phyloP scores from a whole-genome alignment of 2,113 vertebrate genomes.

The Oryzias celebensis region DNA sequence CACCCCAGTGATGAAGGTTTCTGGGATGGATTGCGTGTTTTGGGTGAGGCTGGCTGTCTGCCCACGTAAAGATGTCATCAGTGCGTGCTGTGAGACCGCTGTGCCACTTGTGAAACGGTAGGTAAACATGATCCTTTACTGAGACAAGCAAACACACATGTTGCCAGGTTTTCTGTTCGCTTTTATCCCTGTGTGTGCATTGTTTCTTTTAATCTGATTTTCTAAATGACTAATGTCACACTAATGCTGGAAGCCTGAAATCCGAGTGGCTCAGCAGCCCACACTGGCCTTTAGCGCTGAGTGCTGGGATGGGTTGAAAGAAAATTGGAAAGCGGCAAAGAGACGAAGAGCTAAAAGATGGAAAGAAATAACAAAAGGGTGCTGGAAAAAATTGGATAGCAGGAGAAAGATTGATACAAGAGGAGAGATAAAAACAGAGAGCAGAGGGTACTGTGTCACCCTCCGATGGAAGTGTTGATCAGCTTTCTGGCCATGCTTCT shows the following conservation, averaged over 20 bases:
- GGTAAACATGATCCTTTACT: constrained; percentile 24
- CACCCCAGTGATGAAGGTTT: constrained; percentile 38
- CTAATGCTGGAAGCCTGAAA: constrained; percentile 48
- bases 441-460: not conserved
- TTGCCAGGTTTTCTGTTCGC: constrained; percentile 19
- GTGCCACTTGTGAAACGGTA: constrained; percentile 41
- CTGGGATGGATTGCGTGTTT: constrained; percentile 26
- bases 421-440: not conserved
- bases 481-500: not conserved
- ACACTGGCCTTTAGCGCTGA: constrained; percentile 11
- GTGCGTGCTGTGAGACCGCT: constrained; percentile 41
- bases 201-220: constrained; percentile 33
- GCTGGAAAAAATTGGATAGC: too few relatives aligned
- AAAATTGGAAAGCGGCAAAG: constrained; percentile 20
- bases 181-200: constrained; percentile 22
- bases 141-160: constrained; percentile 5
- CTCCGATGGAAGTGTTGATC: not conserved
- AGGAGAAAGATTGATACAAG: too few relatives aligned
- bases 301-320: not conserved
- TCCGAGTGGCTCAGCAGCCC: constrained; percentile 44
- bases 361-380: constrained; percentile 1
- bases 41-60: constrained; percentile 25
- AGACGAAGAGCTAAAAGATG: constrained; percentile 6
- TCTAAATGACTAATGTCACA: constrained; percentile 43
- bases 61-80: constrained; percentile 43